Evolutionary conservation across 2,888 invertebrate species (phyloP).

Genomic region (Spialia ferax): DNA sequence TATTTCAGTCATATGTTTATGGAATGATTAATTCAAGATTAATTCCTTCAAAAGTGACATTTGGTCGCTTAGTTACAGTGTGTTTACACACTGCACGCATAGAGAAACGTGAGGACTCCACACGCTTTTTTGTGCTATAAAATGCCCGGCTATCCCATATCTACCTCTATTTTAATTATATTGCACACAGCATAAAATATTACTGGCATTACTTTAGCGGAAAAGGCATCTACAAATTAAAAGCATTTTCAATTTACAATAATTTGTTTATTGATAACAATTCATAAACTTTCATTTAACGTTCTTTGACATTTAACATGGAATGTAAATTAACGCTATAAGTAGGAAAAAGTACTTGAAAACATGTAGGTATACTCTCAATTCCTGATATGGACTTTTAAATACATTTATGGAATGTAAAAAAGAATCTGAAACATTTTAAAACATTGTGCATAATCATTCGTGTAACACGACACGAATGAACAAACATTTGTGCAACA

Average conservation of each 20-base stretch:
- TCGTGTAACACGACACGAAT: constrained; percentile 5
- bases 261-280: constrained; percentile 45
- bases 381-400: constrained; percentile 11
- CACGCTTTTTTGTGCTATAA: too few relatives aligned
- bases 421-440: background rate
- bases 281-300: constrained; percentile 20
- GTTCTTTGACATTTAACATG: constrained; percentile 13
- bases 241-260: constrained; percentile 32
- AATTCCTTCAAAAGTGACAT: too few relatives aligned
- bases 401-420: background rate
- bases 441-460: constrained; percentile 14
- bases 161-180: too few relatives aligned
- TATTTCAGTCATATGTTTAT: too few relatives aligned
- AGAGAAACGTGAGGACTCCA: too few relatives aligned
- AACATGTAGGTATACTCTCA: background rate
- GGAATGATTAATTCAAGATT: too few relatives aligned
- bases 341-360: background rate
- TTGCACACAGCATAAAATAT: too few relatives aligned
- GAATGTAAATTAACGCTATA: constrained; percentile 24
- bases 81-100: too few relatives aligned
- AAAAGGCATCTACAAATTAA: background rate
- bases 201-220: too few relatives aligned
- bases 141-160: too few relatives aligned
- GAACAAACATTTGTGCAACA: constrained; percentile 24
- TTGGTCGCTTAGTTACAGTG: too few relatives aligned